Evolutionary conservation across 2,113 vertebrate species (phyloP).

Genomic region (Pterocles gutturalis): DNA sequence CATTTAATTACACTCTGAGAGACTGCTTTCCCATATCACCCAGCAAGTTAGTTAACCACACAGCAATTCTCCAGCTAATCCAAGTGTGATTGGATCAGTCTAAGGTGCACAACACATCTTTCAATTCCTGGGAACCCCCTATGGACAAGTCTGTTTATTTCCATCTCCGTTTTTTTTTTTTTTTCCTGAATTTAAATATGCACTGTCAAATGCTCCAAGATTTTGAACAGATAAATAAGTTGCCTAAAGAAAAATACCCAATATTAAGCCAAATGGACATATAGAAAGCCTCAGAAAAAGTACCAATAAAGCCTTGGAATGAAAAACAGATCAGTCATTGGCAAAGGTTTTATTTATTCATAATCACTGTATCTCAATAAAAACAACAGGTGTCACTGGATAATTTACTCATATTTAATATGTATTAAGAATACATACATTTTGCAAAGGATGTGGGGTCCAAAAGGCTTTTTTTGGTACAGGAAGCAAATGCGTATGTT

Average conservation of each 20-base stretch:
- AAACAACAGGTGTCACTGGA: constrained; percentile 22
- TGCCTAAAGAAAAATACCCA: neutral
- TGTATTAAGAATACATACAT: neutral
- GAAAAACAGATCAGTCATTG: neutral
- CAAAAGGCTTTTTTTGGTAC: neutral
- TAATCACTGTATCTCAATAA: neutral
- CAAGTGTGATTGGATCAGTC: constrained; percentile 72
- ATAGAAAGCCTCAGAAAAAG: neutral
- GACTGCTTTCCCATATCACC: constrained; percentile 82
- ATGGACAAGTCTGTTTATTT: constrained; percentile 19
- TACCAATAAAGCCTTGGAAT: constrained; percentile 4
- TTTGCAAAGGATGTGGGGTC: neutral
- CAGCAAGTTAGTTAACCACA: constrained; percentile 87
- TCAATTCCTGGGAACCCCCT: constrained; percentile 17
- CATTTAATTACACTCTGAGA: constrained; percentile 89
- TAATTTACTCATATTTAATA: neutral
- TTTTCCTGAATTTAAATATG: constrained; percentile 26
- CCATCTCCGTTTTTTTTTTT: neutral
- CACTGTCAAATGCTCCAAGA: neutral
- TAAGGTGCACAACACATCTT: constrained; percentile 68
- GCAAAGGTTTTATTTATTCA: constrained; percentile 19
- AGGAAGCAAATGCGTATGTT: neutral
- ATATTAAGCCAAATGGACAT: neutral
- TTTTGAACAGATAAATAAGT: constrained; percentile 30
- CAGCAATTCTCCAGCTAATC: constrained; percentile 77